These are phyloP conservation scores for Gymnopithys bicolor DNA, from an alignment of 2,797 vertebrate species.

Conservation along the genomic window DNA sequence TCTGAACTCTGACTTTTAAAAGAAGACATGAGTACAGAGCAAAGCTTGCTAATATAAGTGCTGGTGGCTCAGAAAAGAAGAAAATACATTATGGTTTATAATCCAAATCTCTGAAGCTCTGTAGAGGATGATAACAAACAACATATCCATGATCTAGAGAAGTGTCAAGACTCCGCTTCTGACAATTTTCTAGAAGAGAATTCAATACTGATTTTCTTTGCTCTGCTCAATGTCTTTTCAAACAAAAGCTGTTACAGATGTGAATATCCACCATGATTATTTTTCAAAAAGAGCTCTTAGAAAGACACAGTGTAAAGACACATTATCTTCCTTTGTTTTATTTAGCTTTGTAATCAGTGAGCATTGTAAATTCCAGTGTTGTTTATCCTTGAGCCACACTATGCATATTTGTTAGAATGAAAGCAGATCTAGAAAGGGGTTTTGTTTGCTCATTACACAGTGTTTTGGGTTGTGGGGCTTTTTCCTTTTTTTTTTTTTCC, in stretches of 20 bases:
- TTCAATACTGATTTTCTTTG: background rate
- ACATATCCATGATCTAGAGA: background rate
- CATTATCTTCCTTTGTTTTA: background rate
- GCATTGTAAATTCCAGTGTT: background rate
- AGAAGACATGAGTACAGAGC: background rate
- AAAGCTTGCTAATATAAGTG: background rate
- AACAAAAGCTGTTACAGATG: background rate
- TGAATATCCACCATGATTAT: background rate
- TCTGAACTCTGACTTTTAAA: constrained; percentile 12
- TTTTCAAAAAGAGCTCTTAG: background rate
- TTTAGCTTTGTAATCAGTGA: background rate
- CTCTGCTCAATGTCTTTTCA: background rate
- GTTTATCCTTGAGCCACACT: background rate
- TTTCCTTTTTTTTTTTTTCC: background rate
- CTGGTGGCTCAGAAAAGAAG: background rate
- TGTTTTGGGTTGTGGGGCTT: background rate
- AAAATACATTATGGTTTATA: background rate
- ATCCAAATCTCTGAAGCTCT: background rate
- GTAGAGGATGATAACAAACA: background rate
- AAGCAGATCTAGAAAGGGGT: background rate
- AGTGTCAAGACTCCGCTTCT: background rate
- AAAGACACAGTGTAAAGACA: background rate
- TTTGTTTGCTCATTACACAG: background rate
- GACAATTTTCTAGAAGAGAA: background rate
- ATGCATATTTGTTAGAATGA: background rate